Percentiles rank a stretch among this genome's conserved stretches.
Conservation (phyloP, 1,140 invertebrate species). For the Nephotettix cincticeps region DNA sequence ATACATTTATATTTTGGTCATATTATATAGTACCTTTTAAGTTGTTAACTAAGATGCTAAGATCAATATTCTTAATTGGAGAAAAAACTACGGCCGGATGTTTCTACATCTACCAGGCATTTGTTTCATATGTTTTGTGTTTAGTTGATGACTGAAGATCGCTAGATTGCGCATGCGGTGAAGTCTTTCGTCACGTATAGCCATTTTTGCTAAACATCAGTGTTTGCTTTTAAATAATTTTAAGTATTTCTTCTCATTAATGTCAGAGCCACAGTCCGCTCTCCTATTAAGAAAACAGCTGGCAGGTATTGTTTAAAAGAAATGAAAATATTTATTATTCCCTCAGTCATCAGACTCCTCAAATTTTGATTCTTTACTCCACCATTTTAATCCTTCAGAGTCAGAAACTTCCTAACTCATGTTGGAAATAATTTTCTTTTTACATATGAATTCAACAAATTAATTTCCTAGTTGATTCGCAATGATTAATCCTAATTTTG, state of each 20-base stretch:
- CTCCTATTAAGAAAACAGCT: slow-evolving; percentile 93
- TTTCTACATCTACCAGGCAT: neutral
- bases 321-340: neutral
- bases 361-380: no score
- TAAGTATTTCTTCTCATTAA: slow-evolving; percentile 56
- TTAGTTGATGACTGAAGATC: no score
- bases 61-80: no score
- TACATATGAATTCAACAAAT: no score
- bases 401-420: neutral
- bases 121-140: neutral
- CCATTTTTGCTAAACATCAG: slow-evolving; percentile 17
- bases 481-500: no score
- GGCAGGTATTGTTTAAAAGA: slow-evolving; percentile 65
- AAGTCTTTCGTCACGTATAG: slow-evolving; percentile 23
- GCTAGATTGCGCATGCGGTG: slow-evolving; percentile 18
- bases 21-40: no score
- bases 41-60: no score
- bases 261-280: slow-evolving; percentile 93
- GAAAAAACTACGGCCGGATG: no score
- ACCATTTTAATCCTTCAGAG: neutral
- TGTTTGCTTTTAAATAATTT: slow-evolving; percentile 23
- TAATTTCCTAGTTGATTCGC: no score
- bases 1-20: no score
- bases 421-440: neutral
- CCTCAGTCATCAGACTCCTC: neutral